Conservation (phyloP, 2,888 invertebrate genomes). For the Allacma fusca region DNA sequence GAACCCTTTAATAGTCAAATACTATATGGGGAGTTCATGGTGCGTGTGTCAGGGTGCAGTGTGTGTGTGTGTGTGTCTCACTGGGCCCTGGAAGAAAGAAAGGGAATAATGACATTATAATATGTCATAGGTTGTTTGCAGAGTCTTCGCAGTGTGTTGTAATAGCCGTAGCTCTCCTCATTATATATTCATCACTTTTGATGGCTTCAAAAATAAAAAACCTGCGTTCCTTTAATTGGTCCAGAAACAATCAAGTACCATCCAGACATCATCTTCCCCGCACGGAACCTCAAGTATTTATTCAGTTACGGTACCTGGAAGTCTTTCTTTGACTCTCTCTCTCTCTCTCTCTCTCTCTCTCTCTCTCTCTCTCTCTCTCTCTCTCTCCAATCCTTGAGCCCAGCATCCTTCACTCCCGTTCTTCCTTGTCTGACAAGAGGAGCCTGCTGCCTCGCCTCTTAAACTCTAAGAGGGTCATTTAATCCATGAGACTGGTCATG, state of each 20-base stretch:
- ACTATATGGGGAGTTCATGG: slow-evolving; percentile 16
- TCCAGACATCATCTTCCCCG: slow-evolving; percentile 24
- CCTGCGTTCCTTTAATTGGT: slow-evolving; percentile 38
- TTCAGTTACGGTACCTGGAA: slow-evolving; percentile 31
- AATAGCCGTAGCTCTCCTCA: slow-evolving; percentile 26
- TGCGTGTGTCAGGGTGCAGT: slow-evolving; percentile 21
- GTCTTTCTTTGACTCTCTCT: not conserved
- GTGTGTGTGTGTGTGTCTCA: too few species aligned
- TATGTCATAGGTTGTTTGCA: slow-evolving; percentile 18
- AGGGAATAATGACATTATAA: slow-evolving; percentile 37
- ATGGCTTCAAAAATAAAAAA: slow-evolving; percentile 16
- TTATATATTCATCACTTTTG: slow-evolving; percentile 44
- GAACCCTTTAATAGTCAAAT: too few species aligned
- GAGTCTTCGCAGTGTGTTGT: slow-evolving; percentile 22
- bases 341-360: not conserved
- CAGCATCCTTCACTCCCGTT: too few species aligned
- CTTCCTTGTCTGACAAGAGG: too few species aligned
- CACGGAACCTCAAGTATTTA: slow-evolving; percentile 28
- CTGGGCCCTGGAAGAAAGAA: slow-evolving; percentile 6
- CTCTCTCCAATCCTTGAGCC: too few species aligned
- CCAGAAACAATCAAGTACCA: slow-evolving; percentile 35
- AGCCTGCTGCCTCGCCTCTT: too few species aligned
- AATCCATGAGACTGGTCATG: too few species aligned
- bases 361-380: too few species aligned
- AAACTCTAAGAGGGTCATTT: too few species aligned